Evolutionary conservation across 2,888 invertebrate species (phyloP), one percentile per base, ranked within the genome.

Genomic region (Hedychridium roseum): DNA sequence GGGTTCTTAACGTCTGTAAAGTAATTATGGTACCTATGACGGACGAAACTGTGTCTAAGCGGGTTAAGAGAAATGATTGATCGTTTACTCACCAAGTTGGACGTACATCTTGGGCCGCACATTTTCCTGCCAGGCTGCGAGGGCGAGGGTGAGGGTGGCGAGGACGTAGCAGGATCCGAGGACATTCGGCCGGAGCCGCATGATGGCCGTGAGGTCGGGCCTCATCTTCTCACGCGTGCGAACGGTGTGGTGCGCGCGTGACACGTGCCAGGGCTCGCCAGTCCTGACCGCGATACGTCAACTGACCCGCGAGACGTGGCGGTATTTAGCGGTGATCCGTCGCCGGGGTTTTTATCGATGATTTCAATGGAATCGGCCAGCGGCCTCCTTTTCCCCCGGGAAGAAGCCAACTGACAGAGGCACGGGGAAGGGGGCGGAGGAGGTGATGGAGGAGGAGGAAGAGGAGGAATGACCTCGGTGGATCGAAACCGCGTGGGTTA

Each of bases 31-130:
- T n/a, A n/a, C n/a, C n/a, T n/a, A n/a, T n/a, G n/a, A n/a, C n/a
- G n/a, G n/a, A n/a, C n/a, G n/a, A n/a, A n/a, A n/a, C n/a, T n/a
- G 9, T 23, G 9, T 23, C 5, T 23, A 23, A 23, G 23, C 5
- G 23, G 23, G 23, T 6, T 6, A 23, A 7, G 14, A 7, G 23
- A 11, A 21, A 15, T 26, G 7, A n/a, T 23, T 7, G 9, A 37
- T 14, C 0, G 14, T 6, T 3, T 61, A 86, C 91, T 89, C 81
- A 92, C 92, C 92, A 87, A 92, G 84, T 86, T 92, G 90, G 80
- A 92, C 92, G 85, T 90, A 91, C 88, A 92, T 90, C 87, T 92
- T 92, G 76, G 92, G 92, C 83, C 92, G 86, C 81, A 91, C 88
- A 82, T 92, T 92, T 82, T 92, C 92, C 87, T 92, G 92, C 92